These are phyloP conservation scores for Tyrophagus putrescentiae DNA, from an alignment of 1,140 invertebrate genomes.

Conservation along the genomic window DNA sequence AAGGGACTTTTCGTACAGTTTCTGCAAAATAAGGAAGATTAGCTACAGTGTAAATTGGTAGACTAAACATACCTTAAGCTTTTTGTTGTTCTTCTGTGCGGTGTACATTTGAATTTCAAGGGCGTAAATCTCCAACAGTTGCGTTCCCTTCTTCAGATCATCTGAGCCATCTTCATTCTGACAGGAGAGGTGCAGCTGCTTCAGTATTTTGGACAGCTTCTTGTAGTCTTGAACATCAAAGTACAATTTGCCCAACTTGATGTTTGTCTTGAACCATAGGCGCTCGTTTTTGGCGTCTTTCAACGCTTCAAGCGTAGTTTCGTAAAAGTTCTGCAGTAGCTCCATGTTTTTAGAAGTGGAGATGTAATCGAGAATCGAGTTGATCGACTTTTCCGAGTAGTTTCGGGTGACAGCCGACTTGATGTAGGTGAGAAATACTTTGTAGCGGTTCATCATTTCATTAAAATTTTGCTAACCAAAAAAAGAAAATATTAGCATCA, in stretches of 20 bases:
- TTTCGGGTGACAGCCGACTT: slow-evolving; percentile 97
- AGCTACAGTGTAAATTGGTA: neutral
- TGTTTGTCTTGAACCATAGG: slow-evolving; percentile 99
- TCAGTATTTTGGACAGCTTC: slow-evolving; percentile 88
- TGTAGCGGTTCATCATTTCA: slow-evolving; percentile 94
- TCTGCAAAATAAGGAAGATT: slow-evolving; percentile 34
- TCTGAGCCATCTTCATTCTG: slow-evolving; percentile 99
- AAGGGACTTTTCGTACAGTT: slow-evolving; percentile 91
- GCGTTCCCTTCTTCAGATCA: slow-evolving; percentile 96
- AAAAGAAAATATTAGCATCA: slow-evolving; percentile 27
- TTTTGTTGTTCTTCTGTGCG: slow-evolving; percentile 98
- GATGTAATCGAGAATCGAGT: slow-evolving; percentile 98
- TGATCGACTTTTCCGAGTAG: slow-evolving; percentile 98
- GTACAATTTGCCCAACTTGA: slow-evolving; percentile 91
- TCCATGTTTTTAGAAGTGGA: slow-evolving; percentile 98
- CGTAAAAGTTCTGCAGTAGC: slow-evolving; percentile 97
- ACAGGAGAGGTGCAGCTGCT: slow-evolving; percentile 92
- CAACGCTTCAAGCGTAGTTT: slow-evolving; percentile 92
- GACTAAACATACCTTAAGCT: slow-evolving; percentile 52
- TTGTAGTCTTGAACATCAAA: slow-evolving; percentile 89
- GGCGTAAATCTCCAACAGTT: slow-evolving; percentile 94
- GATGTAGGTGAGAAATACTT: slow-evolving; percentile 90
- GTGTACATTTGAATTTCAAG: slow-evolving; percentile 99
- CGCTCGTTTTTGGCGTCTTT: slow-evolving; percentile 98
- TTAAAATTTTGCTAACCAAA: slow-evolving; percentile 62